Conservation (phyloP, 2,888 invertebrate species). For the Leptura quadrifasciata region DNA sequence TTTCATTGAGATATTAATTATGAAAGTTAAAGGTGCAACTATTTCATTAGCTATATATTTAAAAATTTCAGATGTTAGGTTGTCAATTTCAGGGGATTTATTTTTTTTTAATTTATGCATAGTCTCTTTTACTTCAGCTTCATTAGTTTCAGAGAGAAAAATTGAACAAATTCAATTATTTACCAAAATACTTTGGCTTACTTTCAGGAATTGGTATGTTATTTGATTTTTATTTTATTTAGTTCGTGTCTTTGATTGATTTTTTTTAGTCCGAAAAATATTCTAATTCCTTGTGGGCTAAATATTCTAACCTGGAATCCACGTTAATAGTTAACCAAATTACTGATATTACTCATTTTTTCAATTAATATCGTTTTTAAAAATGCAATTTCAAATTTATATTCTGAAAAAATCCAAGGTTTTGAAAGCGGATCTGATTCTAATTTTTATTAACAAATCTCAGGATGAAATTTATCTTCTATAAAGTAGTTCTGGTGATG, state of each 20-base stretch:
- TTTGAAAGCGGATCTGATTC: slow-evolving; percentile 53
- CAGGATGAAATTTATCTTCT: slow-evolving; percentile 51
- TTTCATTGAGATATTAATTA: no score
- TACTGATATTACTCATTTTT: slow-evolving; percentile 49
- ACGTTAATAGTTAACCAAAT: slow-evolving; percentile 51
- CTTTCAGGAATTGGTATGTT: slow-evolving; percentile 8
- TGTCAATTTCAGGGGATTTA: no score
- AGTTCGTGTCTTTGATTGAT: background rate
- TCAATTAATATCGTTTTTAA: slow-evolving; percentile 51
- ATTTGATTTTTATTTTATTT: background rate
- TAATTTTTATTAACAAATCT: slow-evolving; percentile 52
- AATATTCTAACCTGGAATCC: no score
- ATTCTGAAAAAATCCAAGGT: slow-evolving; percentile 53
- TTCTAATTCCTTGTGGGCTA: slow-evolving; percentile 35
- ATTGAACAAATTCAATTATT: no score
- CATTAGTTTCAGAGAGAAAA: no score
- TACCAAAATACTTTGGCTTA: no score
- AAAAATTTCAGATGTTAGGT: no score
- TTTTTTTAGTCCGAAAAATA: slow-evolving; percentile 17
- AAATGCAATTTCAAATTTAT: slow-evolving; percentile 52
- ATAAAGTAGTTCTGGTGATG: slow-evolving; percentile 51
- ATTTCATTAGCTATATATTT: no score
- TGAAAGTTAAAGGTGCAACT: no score
- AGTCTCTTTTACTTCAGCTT: no score
- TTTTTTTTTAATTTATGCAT: no score